Evolutionary conservation across 1,140 invertebrate species (phyloP), one percentile per base, ranked within the genome.

Genomic region (Formica exsecta): DNA sequence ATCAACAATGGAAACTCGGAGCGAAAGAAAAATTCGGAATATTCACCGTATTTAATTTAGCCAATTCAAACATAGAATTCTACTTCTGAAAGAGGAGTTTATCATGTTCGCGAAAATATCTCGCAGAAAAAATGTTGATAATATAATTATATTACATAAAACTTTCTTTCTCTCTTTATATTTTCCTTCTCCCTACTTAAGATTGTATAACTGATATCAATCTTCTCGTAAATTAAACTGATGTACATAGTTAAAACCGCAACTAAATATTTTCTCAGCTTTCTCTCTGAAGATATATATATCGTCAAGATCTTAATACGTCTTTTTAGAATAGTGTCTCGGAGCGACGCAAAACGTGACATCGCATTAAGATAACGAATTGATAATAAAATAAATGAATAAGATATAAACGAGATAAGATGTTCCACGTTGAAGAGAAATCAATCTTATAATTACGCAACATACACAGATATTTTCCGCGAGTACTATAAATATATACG

Each of bases 341-440:
- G 22, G 22, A 64, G 41, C 5, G 29, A 8, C 13, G n/a, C 11
- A 73, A 70, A 44, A 57, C 22, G 16, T 65, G 22, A 77, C 54
- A 32, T 57, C 44, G 5, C 8, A 2, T 13, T 16, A 41, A 48
- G 59, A 76, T 76, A 85, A 85, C 59, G 22, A 48, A 48, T 7
- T 3, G 59, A 85, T 85, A 84, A 75, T n/a, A 13, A 11, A 57
- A 22, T 38, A 19, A 76, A 48, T 76, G 41, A 76, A 51, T 32
- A 76, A 73, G 36, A 81, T 71, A 81, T 57, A 25, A 57, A 41
- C 22, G 38, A 81, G 38, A 81, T 41, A 73, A 73, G 38, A 5
- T 7, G 36, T 44, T 70, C 16, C 32, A 54, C 4, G 2, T 68
- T 38, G 7, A 38, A 70, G 25, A 80, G 22, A 80, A 25, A 32